phyloP scores from a whole-genome alignment of 2,797 vertebrate genomes.

The Sebastes hubbsi region DNA sequence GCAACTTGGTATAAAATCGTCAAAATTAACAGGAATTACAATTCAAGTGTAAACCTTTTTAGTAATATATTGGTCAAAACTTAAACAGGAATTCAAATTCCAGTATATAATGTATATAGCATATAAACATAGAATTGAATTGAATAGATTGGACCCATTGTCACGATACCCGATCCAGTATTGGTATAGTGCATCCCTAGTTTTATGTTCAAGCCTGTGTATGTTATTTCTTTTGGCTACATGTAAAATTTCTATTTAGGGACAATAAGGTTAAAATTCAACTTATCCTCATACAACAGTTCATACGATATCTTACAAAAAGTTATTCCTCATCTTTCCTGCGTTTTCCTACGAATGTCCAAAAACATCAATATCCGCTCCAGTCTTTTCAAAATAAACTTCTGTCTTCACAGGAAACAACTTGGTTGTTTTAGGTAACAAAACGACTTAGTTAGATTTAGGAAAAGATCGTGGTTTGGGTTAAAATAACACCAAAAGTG shows the following conservation, averaged over 20 bases:
- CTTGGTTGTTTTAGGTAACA: not conserved
- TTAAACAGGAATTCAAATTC: too few relatives aligned
- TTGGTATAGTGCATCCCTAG: too few relatives aligned
- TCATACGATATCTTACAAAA: not conserved
- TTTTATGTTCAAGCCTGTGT: not conserved
- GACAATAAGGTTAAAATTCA: not conserved
- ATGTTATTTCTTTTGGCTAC: not conserved
- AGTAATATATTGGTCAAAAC: too few relatives aligned
- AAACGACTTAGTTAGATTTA: not conserved
- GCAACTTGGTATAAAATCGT: too few relatives aligned
- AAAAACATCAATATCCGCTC: not conserved
- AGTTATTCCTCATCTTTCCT: not conserved
- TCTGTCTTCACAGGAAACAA: not conserved
- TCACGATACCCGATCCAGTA: too few relatives aligned
- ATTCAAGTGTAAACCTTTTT: too few relatives aligned
- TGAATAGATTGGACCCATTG: too few relatives aligned
- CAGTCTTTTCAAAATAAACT: not conserved
- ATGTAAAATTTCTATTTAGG: not conserved
- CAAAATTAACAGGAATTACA: too few relatives aligned
- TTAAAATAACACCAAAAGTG: not conserved
- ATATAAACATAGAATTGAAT: too few relatives aligned
- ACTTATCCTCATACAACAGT: not conserved
- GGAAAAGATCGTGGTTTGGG: not conserved
- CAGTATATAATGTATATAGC: too few relatives aligned
- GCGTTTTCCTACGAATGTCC: not conserved